Evolutionary conservation across 2,888 invertebrate genomes (phyloP).

Genomic region (Microctonus aethiopoides): DNA sequence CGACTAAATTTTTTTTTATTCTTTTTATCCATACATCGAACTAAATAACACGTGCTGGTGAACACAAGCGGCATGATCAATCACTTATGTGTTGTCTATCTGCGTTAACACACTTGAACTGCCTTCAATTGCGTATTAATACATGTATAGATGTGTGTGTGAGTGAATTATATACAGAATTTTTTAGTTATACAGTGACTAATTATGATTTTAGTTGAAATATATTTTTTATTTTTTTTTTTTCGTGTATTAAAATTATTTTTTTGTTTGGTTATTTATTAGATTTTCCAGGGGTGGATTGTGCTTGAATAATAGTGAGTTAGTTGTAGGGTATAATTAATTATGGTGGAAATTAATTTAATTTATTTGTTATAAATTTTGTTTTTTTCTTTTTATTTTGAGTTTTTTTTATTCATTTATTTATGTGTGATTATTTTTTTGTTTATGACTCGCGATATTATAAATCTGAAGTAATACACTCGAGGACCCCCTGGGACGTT

Average conservation of each 20-base stretch:
- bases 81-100: slow-evolving; percentile 49
- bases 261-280: too few relatives aligned
- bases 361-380: too few relatives aligned
- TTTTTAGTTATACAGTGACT: neutral
- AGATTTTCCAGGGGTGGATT: too few relatives aligned
- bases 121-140: neutral
- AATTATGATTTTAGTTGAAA: neutral
- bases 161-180: neutral
- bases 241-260: too few relatives aligned
- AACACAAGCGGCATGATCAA: slow-evolving; percentile 55
- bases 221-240: neutral
- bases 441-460: slow-evolving; percentile 56
- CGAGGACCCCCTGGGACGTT: slow-evolving; percentile 36
- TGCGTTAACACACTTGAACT: slow-evolving; percentile 55
- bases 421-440: slow-evolving; percentile 40
- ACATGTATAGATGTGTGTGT: neutral
- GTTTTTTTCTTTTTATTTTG: neutral
- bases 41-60: slow-evolving; percentile 14
- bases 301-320: too few relatives aligned
- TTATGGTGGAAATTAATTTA: too few relatives aligned
- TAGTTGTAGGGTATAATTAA: too few relatives aligned
- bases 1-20: neutral
- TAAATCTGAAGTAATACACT: slow-evolving; percentile 57
- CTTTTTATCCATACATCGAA: neutral
- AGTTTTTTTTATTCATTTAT: slow-evolving; percentile 12